These are phyloP conservation scores for Syrphus vitripennis DNA, from an alignment of 2,888 invertebrate genomes.

Conservation along the genomic window DNA sequence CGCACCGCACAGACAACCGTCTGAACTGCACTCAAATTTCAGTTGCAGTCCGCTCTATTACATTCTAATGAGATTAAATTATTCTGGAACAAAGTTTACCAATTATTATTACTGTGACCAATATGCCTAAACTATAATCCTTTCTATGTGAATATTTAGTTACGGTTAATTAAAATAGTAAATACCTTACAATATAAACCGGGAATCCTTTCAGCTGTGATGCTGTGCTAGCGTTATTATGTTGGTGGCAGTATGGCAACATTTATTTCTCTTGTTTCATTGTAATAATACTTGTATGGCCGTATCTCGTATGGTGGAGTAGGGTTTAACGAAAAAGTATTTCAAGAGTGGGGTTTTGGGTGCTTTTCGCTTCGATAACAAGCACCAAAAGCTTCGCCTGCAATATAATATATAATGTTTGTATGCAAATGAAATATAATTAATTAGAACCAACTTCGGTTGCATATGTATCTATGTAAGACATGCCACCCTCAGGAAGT, in stretches of 20 bases:
- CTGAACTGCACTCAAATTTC: neutral
- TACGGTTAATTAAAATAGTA: constrained; percentile 65
- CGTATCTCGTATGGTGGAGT: neutral
- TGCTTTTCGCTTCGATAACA: neutral
- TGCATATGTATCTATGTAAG: neutral
- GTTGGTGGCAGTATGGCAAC: neutral
- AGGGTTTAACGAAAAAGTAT: constrained; percentile 12
- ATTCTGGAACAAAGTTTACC: constrained; percentile 61
- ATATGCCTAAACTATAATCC: constrained; percentile 59
- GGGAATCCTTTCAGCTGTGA: constrained; percentile 45
- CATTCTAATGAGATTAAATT: constrained; percentile 61
- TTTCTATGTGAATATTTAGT: constrained; percentile 69
- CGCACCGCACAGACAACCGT: neutral
- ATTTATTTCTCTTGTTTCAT: neutral
- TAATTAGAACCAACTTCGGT: constrained; percentile 45
- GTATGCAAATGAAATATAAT: constrained; percentile 48
- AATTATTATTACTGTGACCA: constrained; percentile 49
- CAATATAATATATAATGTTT: too few relatives aligned
- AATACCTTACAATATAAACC: constrained; percentile 57
- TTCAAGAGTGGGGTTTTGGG: constrained; percentile 2
- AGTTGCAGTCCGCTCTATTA: neutral
- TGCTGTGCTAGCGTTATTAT: neutral
- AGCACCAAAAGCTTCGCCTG: neutral
- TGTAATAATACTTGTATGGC: too few relatives aligned
- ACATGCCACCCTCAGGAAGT: neutral